These are phyloP conservation scores for Miichthys miiuy DNA, from an alignment of 2,797 vertebrate genomes.

Conservation along the genomic window DNA sequence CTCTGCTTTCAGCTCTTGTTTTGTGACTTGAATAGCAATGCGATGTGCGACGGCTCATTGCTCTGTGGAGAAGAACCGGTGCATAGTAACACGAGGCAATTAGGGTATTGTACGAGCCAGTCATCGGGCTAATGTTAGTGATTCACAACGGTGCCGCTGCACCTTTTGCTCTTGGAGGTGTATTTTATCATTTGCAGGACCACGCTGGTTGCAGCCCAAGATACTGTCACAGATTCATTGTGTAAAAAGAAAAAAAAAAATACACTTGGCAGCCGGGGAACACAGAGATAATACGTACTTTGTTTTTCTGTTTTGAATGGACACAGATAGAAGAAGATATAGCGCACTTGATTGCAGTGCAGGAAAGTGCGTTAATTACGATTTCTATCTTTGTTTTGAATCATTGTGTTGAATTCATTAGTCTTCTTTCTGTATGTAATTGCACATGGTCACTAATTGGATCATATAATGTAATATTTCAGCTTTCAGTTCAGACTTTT, in stretches of 20 bases:
- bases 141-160: conserved; percentile 63
- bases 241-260: conserved; percentile 57
- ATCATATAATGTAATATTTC: conserved; percentile 53
- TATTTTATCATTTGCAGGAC: conserved; percentile 70
- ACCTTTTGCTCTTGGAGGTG: conserved; percentile 66
- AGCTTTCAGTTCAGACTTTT: conserved; percentile 48
- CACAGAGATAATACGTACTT: conserved; percentile 51
- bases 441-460: conserved; percentile 68
- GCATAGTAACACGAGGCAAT: conserved; percentile 64
- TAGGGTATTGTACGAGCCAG: conserved; percentile 72
- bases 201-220: conserved; percentile 66
- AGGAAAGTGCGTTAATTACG: conserved; percentile 57
- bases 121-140: conserved; percentile 68
- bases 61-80: conserved; percentile 45
- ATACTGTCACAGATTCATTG: conserved; percentile 64
- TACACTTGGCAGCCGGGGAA: conserved; percentile 48
- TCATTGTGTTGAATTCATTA: conserved; percentile 59
- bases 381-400: conserved; percentile 66
- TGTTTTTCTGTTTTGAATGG: conserved; percentile 57
- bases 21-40: conserved; percentile 59
- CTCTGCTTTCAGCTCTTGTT: conserved; percentile 27
- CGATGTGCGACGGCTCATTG: conserved; percentile 44
- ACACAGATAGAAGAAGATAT: conserved; percentile 37
- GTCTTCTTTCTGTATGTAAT: conserved; percentile 47
- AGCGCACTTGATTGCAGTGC: conserved; percentile 22